Percentiles rank a stretch among this genome's conserved stretches.
These are phyloP conservation scores for Paramormyrops hopkinsi DNA, from an alignment of 2,797 vertebrate genomes.

Conservation along the genomic window DNA sequence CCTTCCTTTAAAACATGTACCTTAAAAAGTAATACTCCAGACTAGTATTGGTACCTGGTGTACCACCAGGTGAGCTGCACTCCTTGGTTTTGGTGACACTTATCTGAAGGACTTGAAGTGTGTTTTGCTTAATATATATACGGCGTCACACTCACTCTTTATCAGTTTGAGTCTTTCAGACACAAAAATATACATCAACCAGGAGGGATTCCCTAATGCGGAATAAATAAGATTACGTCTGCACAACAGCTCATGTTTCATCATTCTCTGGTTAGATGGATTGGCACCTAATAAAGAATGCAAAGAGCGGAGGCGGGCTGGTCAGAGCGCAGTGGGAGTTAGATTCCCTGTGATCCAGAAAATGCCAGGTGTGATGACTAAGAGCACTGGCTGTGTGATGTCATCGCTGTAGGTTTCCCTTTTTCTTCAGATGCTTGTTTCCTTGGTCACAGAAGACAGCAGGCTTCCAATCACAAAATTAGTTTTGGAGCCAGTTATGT, in stretches of 20 bases:
- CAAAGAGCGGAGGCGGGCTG: not conserved
- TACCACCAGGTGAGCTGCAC: not conserved
- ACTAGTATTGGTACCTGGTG: not conserved
- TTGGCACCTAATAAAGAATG: slow-evolving; percentile 7
- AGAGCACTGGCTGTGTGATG: slow-evolving; percentile 20
- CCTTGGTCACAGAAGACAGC: not conserved
- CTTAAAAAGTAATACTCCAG: not conserved
- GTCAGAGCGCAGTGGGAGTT: slow-evolving; percentile 5
- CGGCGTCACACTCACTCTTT: not conserved
- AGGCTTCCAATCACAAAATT: not conserved
- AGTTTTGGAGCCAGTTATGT: not conserved
- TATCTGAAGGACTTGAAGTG: not conserved
- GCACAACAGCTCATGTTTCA: not conserved
- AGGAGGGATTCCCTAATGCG: not conserved
- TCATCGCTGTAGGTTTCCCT: slow-evolving; percentile 21
- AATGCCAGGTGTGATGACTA: slow-evolving; percentile 16
- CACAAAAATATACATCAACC: not conserved
- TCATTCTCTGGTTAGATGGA: not conserved
- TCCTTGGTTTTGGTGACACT: not conserved
- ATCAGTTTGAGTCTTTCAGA: not conserved
- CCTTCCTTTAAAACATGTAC: not conserved
- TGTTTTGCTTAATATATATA: not conserved
- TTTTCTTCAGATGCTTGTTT: not conserved
- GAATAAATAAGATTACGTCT: not conserved
- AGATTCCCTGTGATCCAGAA: slow-evolving; percentile 6